Base-by-base conservation (phyloP, 2,113 vertebrate species). In the Protomyctophum bolini region DNA sequence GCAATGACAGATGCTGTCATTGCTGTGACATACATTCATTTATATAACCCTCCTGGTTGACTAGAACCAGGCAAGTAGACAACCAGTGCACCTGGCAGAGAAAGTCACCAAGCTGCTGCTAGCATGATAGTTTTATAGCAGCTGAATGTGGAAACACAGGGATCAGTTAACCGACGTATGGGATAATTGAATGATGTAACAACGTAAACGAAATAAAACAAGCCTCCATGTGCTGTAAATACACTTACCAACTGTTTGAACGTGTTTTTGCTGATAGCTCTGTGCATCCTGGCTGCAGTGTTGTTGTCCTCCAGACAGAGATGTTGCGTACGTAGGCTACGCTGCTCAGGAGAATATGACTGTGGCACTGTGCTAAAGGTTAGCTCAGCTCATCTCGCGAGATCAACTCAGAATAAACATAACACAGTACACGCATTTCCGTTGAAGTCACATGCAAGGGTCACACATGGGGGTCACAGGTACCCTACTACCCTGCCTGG, bases 161-260 rank as follows among this genome's bases (percentile, higher is more conserved):
- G 8, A 58, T 52, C 12, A 21, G 21, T 21, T 21, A 21, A 21
- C 33, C 5, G 33, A 41, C 33, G 33, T 41, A 41, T 41, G 33
- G 33, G 33, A 41, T 41, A 7, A 11, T 15, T 29, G 45, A 10
- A 12, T 54, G 33, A 41, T 41, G 3, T 41, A 41, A 41, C 33
- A 41, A 41, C 33, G 33, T 41, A 12, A 8, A 56, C 12, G 9
- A 8, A 1, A 3, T 9, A 7, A 61, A 9, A 7, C 0, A 41
- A 33, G 33, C 33, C 2, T 3, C 2, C 6, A 63, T 7, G 55
- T 14, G 8, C 2, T 51, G 6, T 9, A 4, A 10, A 8, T 6
- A 3, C 0, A 72, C 92, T 90, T 85, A 93, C 93, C 91, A 93
- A 28, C 0, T 87, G 89, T 72, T 76, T 90, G 33, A 93, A 52